Conservation (phyloP, 2,888 invertebrate species). For the Andrena minutula region DNA sequence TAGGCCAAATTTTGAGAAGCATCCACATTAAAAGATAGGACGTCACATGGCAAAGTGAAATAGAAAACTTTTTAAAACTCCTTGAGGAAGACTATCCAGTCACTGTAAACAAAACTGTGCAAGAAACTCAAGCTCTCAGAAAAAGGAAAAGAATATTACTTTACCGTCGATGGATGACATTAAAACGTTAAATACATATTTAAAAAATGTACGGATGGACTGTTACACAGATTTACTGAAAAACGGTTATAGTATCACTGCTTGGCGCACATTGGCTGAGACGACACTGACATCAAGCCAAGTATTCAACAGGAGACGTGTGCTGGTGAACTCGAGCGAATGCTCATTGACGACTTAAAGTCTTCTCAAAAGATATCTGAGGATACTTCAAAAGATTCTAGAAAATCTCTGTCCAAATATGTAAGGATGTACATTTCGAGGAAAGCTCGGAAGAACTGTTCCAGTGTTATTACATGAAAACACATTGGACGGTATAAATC, state of each 20-base stretch:
- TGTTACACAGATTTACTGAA: neutral
- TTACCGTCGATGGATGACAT: slow-evolving; percentile 44
- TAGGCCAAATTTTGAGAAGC: neutral
- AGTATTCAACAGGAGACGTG: slow-evolving; percentile 31
- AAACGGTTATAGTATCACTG: neutral
- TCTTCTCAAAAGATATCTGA: neutral
- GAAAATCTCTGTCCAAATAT: neutral
- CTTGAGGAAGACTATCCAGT: slow-evolving; percentile 25
- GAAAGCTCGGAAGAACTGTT: slow-evolving; percentile 7
- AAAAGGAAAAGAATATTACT: slow-evolving; percentile 34
- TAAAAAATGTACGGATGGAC: neutral
- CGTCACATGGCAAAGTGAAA: slow-evolving; percentile 4
- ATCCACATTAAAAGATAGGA: slow-evolving; percentile 21
- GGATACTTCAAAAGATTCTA: neutral
- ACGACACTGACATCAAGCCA: slow-evolving; percentile 21
- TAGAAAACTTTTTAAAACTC: slow-evolving; percentile 27
- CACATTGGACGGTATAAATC: neutral
- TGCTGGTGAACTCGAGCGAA: slow-evolving; percentile 22
- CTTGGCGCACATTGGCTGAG: slow-evolving; percentile 22
- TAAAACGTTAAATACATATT: slow-evolving; percentile 28
- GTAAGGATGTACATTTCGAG: neutral
- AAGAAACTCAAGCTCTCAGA: slow-evolving; percentile 8
- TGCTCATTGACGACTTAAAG: neutral
- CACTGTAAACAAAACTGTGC: slow-evolving; percentile 26
- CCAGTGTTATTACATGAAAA: slow-evolving; percentile 1